These are phyloP conservation scores for Parauchenoglanis ngamensis DNA, from an alignment of 2,797 vertebrate species.

Conservation along the genomic window DNA sequence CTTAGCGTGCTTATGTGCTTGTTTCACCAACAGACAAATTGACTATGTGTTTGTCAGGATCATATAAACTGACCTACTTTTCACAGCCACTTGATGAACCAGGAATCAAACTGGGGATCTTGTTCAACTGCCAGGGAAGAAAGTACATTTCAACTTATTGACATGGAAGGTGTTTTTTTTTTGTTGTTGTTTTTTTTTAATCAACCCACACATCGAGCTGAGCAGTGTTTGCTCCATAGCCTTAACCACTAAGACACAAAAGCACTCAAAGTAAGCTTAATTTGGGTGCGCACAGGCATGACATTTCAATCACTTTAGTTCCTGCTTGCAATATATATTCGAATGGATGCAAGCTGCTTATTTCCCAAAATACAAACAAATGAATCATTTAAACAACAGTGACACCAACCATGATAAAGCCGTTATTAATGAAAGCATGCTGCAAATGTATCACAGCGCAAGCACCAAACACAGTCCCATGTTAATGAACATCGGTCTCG, in stretches of 20 bases:
- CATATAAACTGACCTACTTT: neutral
- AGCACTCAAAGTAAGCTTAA: neutral
- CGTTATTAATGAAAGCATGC: neutral
- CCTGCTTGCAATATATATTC: neutral
- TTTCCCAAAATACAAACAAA: neutral
- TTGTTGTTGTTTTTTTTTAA: too few species aligned
- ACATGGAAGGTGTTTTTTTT: neutral
- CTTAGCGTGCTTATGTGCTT: neutral
- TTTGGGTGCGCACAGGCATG: neutral
- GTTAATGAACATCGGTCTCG: constrained; percentile 6
- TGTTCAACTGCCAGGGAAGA: neutral
- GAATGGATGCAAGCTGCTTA: neutral
- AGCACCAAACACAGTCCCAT: neutral
- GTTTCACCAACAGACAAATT: neutral
- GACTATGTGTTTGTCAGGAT: neutral
- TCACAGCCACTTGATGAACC: neutral
- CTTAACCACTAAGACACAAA: neutral
- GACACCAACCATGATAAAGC: neutral
- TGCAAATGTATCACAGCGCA: neutral
- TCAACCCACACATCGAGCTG: neutral
- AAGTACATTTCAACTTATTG: neutral
- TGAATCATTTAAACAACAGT: neutral
- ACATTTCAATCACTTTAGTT: neutral
- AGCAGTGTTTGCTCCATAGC: neutral
- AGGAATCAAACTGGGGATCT: neutral